phyloP scores from a whole-genome alignment of 2,888 invertebrate genomes.

The Ormyrus labotus region DNA sequence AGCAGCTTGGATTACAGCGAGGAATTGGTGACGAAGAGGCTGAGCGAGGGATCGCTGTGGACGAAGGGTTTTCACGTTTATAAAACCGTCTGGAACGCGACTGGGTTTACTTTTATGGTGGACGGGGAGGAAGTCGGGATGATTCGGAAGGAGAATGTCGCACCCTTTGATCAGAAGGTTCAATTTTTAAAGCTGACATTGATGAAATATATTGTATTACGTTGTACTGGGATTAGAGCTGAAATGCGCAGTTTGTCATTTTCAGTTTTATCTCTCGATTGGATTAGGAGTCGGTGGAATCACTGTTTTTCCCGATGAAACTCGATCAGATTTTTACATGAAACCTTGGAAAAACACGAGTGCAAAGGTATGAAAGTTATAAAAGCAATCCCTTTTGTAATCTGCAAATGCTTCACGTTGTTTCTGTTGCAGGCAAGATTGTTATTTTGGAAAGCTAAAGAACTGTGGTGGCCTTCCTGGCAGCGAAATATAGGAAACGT shows the following conservation, averaged over 20 bases:
- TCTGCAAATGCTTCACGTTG: not conserved
- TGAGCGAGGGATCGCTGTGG: constrained; percentile 62
- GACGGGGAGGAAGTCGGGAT: constrained; percentile 64
- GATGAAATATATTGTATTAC: not conserved
- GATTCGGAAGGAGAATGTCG: constrained; percentile 72
- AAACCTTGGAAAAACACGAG: constrained; percentile 88
- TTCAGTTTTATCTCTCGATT: constrained; percentile 85
- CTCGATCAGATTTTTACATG: constrained; percentile 68
- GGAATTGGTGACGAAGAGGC: constrained; percentile 59
- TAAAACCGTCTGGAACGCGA: constrained; percentile 77
- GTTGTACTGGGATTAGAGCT: too few relatives aligned
- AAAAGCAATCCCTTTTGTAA: not conserved
- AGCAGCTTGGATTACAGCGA: constrained; percentile 59
- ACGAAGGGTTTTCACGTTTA: constrained; percentile 77
- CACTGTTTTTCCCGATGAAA: constrained; percentile 82
- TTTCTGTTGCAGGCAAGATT: constrained; percentile 77
- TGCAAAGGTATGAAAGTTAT: constrained; percentile 74
- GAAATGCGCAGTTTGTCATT: constrained; percentile 55
- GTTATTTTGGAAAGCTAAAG: constrained; percentile 81
- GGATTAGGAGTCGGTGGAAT: constrained; percentile 88
- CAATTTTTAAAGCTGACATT: too few relatives aligned
- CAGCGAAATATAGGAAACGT: constrained; percentile 75
- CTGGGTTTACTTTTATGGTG: constrained; percentile 67
- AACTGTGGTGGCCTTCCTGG: constrained; percentile 84
- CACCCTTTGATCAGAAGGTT: constrained; percentile 79